Evolutionary conservation across 2,113 vertebrate species (phyloP).

Genomic region (Uria lomvia): DNA sequence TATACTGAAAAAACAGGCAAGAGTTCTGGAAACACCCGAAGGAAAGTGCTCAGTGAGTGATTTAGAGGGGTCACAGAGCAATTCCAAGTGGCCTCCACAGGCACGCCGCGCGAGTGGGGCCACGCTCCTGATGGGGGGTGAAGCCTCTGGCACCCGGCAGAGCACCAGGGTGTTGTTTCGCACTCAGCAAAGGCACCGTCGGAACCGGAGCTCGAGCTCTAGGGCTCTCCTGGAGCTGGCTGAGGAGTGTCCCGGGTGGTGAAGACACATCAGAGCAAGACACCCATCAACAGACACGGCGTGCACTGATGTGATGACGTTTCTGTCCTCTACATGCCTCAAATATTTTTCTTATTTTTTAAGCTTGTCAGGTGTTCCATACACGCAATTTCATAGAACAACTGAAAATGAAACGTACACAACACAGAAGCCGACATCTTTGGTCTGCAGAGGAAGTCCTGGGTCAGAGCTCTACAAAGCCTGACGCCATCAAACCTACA

Average conservation of each 20-base stretch:
- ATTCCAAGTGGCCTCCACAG: neutral
- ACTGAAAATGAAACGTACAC: neutral
- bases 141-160: neutral
- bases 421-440: neutral
- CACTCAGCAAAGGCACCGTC: neutral
- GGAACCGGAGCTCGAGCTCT: neutral
- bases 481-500: neutral
- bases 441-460: neutral
- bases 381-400: neutral
- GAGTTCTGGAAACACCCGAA: neutral
- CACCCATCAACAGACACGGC: accelerated
- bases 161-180: neutral
- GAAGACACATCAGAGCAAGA: neutral
- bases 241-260: accelerated
- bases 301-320: accelerated
- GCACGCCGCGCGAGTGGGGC: accelerated
- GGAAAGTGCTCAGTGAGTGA: neutral
- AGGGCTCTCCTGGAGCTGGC: neutral
- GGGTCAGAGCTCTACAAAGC: neutral
- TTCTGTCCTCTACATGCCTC: neutral
- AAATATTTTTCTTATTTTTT: neutral
- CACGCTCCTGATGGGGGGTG: accelerated
- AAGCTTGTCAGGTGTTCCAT: neutral
- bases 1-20: neutral
- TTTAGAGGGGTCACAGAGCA: neutral